Evolutionary conservation across 1,140 invertebrate genomes (phyloP).

Genomic region (Coelopa frigida): DNA sequence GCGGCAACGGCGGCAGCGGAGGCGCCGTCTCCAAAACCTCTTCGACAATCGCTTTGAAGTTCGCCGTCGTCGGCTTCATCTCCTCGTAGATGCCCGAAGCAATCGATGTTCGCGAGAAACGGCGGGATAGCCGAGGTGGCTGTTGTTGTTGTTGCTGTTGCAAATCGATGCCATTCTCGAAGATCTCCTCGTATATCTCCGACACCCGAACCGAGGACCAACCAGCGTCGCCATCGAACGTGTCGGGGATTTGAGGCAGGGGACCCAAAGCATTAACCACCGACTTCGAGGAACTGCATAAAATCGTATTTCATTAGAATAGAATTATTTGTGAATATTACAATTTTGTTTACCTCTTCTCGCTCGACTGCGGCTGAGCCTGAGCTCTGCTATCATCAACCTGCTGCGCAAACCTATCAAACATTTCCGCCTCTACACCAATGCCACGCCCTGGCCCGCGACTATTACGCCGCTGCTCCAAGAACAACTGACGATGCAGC

Average conservation of each 20-base stretch:
- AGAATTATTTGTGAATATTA: too few species aligned
- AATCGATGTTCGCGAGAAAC: conserved; percentile 24
- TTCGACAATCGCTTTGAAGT: conserved; percentile 20
- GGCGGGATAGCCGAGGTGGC: conserved; percentile 25
- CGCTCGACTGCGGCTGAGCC: too few species aligned
- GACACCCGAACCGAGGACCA: conserved; percentile 28
- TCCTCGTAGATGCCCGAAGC: conserved; percentile 43
- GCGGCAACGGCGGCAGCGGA: conserved; percentile 31
- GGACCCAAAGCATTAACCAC: conserved; percentile 19
- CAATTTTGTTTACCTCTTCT: too few species aligned
- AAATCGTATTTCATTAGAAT: too few species aligned
- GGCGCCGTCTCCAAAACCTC: conserved; percentile 18
- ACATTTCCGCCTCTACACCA: not conserved
- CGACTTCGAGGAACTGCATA: conserved; percentile 1
- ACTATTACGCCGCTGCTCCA: conserved; percentile 33
- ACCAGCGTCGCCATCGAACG: conserved; percentile 15
- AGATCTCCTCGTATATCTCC: conserved; percentile 43
- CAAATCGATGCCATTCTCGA: conserved; percentile 16
- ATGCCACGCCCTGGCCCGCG: conserved; percentile 21
- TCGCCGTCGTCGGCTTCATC: conserved; percentile 28
- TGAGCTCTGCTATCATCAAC: too few species aligned
- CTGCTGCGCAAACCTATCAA: too few species aligned
- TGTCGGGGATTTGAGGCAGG: conserved; percentile 31
- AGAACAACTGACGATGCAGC: conserved; percentile 33
- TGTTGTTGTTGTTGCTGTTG: not conserved